Evolutionary conservation across 2,113 vertebrate genomes (phyloP).

Genomic region (Pitta sordida): DNA sequence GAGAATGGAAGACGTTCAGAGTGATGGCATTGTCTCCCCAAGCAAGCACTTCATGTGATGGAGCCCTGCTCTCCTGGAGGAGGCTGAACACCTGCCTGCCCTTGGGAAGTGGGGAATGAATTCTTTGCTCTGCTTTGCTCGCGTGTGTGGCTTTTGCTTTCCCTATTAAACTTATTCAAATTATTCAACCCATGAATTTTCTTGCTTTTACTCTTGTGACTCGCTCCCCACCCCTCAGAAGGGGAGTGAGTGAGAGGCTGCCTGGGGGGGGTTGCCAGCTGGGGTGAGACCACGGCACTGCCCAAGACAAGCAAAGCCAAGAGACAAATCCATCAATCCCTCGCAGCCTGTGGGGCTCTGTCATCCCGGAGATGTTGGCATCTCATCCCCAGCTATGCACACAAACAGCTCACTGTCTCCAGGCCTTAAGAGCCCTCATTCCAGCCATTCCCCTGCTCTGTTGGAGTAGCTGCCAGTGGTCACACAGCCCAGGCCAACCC

Average conservation of each 20-base stretch:
- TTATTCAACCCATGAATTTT: neutral
- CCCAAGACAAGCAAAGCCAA: constrained; percentile 49
- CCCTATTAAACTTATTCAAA: neutral
- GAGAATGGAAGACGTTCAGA: neutral
- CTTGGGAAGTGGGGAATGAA: neutral
- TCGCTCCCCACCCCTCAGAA: neutral
- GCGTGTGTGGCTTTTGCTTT: neutral
- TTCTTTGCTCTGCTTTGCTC: neutral
- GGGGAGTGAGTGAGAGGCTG: too few relatives aligned
- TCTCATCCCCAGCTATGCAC: constrained; percentile 1
- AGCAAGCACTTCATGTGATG: neutral
- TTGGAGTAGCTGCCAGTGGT: neutral
- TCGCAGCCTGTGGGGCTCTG: constrained; percentile 42
- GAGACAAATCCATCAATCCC: constrained; percentile 26
- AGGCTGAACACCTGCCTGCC: neutral
- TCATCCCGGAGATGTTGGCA: constrained; percentile 36
- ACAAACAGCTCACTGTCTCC: constrained; percentile 37
- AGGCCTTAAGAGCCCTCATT: neutral
- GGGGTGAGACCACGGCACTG: neutral
- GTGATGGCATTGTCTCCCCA: neutral
- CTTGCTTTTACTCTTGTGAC: too few relatives aligned
- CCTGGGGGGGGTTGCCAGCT: neutral
- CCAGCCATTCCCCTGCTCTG: neutral
- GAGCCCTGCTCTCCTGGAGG: neutral
- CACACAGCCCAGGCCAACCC: neutral